Conservation (phyloP, 2,113 vertebrate species). For the Anguilla rostrata region DNA sequence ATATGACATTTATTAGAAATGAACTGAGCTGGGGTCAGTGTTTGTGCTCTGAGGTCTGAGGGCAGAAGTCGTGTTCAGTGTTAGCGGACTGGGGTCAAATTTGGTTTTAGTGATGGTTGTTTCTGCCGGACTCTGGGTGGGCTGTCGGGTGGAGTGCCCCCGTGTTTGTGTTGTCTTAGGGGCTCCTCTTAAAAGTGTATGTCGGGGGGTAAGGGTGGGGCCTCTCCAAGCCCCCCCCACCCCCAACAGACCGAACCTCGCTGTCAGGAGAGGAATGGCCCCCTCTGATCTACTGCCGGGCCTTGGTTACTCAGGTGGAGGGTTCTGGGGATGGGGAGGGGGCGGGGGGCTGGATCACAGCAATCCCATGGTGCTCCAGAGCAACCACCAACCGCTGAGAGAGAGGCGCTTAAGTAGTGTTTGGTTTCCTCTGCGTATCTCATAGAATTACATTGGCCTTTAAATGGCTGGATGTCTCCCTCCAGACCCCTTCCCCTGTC, state of each 20-base stretch:
- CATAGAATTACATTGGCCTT: slow-evolving; percentile 53
- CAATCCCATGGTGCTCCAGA: slow-evolving; percentile 52
- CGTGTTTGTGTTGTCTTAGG: slow-evolving; percentile 60
- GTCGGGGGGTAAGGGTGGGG: slow-evolving; percentile 62
- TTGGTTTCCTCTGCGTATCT: slow-evolving; percentile 48
- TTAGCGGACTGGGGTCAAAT: not conserved
- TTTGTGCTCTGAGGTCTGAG: not conserved
- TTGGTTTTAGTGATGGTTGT: slow-evolving; percentile 6
- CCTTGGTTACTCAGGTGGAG: slow-evolving; percentile 71
- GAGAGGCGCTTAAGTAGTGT: slow-evolving; percentile 41
- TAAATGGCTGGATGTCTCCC: slow-evolving; percentile 38
- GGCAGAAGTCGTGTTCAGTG: too few species aligned
- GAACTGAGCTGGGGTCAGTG: not conserved
- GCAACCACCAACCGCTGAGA: slow-evolving; percentile 52
- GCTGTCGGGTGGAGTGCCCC: slow-evolving; percentile 24
- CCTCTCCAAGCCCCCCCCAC: slow-evolving; percentile 52
- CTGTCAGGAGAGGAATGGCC: slow-evolving; percentile 64
- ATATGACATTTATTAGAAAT: not conserved
- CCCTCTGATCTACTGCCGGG: slow-evolving; percentile 63
- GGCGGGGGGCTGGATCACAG: not conserved
- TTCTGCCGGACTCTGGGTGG: slow-evolving; percentile 61
- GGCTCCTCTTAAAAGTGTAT: slow-evolving; percentile 68
- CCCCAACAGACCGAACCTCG: slow-evolving; percentile 14
- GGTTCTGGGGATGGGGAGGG: slow-evolving; percentile 34
- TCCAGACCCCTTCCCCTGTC: not conserved